Evolutionary conservation across 2,797 vertebrate genomes (phyloP), one percentile per base, ranked within the genome.

Genomic region (Coregonus suidteri): DNA sequence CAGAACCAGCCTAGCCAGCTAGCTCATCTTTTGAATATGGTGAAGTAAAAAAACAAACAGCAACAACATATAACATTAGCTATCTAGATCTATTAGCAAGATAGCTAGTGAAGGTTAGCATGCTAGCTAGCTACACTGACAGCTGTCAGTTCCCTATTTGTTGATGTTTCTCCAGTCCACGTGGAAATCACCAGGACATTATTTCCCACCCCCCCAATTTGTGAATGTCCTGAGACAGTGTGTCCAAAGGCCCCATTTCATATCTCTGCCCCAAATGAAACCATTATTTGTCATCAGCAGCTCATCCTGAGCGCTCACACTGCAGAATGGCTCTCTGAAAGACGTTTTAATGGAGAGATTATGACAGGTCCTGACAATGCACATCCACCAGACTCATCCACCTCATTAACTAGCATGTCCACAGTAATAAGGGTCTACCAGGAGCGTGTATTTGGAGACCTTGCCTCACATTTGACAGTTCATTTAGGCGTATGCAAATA

Each of bases 401-500:
- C 65, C 71, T 67, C 77, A 77, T 77, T 72, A 73, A 30, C 52
- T n/a, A 78, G 67, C n/a, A 74, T 64, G 62, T 56, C 62, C 71
- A 56, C 6, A 13, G 64, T 54, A 52, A 68, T 56, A 54, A 73
- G 71, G 11, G 71, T 14, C 47, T 73, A n/a, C 11, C 47, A 75
- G 77, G 53, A 65, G 59, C 47, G 14, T 51, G 41, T 65, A 53
- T 69, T 30, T 4, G 25, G 1, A 51, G 56, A 35, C 59, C 73
- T 71, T 56, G 35, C 1, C 56, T 64, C 20, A 71, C 25, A 71
- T 74, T 59, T 71, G 78, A 66, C 78, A 72, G 20, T 75, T 75
- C 73, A 71, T 79, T 79, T 79, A 79, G 62, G 31, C 68, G 6
- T 54, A 71, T 34, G 52, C 53, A 69, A 71, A 71, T 59, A 59